Evolutionary conservation across 2,888 invertebrate species (phyloP), one percentile per base, ranked within the genome.

Genomic region (Chrysotoxum bicinctum): DNA sequence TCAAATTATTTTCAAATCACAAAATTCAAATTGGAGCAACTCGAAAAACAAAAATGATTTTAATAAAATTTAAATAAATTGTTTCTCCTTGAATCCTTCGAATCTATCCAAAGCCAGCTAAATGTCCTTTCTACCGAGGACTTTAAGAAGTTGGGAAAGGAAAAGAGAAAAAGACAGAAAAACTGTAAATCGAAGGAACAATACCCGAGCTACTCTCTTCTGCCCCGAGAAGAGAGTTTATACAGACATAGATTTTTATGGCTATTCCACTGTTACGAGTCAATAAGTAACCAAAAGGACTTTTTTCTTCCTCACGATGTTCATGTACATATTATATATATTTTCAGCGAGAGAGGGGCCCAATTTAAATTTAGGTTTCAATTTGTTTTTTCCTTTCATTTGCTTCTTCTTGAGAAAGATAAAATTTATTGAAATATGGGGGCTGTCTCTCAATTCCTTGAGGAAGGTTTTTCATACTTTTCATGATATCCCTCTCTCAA

Each of bases 1-100:
- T 70, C 60, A 70, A 84, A 79, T 84, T 79, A 84, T 84, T 84
- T 84, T 75, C 79, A 79, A 84, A 84, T 84, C 80, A 72, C 75
- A 37, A 80, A 79, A 70, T 72, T 76, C 70, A 70, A 81, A 81
- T 76, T 84, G 79, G 52, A 58, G 45, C 52, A 45, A 64, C n/a
- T 43, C 7, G 8, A 76, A 76, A 80, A 52, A 58, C 21, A 12
- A 56, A 37, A 58, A 58, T 21, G 14, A 58, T 40, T 56, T 62
- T 74, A 56, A 74, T 78, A 83, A 83, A 83, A 78, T 78, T 83
- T 64, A 77, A 77, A 78, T 78, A 82, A 82, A 82, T 72, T 76
- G 84, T 68, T 54, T 66, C 30, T 45, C 12, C 21, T 58, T 21
- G 9, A 19, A 43, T 43, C 30, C 7, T 68, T 54, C 30, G 16